These are phyloP conservation scores for Corythornis cristatus DNA, from an alignment of 2,113 vertebrate species.

Conservation along the genomic window DNA sequence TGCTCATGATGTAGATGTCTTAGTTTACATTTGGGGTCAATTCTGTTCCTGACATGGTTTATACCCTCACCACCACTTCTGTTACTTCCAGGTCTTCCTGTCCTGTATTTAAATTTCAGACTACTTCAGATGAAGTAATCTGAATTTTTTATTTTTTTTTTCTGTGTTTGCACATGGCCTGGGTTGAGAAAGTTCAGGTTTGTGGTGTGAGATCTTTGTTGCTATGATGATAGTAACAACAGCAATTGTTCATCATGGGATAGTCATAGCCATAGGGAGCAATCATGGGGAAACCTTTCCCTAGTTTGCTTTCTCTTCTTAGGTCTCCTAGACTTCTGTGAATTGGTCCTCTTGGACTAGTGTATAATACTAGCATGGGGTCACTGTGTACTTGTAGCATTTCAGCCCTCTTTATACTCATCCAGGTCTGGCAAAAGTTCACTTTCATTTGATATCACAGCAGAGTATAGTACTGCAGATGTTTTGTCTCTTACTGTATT, in stretches of 20 bases:
- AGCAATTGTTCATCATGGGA: accelerated
- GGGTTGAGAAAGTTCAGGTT: background rate
- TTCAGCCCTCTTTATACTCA: background rate
- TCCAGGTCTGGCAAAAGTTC: background rate
- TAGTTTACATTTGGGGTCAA: background rate
- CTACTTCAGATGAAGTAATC: background rate
- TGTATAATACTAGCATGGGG: background rate
- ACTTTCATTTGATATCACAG: background rate
- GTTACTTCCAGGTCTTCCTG: background rate
- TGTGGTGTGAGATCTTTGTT: background rate
- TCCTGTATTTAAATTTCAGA: background rate
- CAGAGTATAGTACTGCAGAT: background rate
- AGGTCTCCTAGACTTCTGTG: background rate
- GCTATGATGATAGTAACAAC: background rate
- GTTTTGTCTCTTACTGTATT: background rate
- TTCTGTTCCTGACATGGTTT: background rate
- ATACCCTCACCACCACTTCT: background rate
- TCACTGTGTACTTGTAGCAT: background rate
- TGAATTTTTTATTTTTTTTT: background rate
- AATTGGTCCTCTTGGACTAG: background rate
- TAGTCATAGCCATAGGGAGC: background rate
- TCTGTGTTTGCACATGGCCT: background rate
- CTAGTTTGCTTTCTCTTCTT: background rate
- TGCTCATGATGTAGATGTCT: background rate
- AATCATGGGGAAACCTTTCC: background rate